Evolutionary conservation across 2,888 invertebrate species (phyloP).

Genomic region (Creontiades dilutus): DNA sequence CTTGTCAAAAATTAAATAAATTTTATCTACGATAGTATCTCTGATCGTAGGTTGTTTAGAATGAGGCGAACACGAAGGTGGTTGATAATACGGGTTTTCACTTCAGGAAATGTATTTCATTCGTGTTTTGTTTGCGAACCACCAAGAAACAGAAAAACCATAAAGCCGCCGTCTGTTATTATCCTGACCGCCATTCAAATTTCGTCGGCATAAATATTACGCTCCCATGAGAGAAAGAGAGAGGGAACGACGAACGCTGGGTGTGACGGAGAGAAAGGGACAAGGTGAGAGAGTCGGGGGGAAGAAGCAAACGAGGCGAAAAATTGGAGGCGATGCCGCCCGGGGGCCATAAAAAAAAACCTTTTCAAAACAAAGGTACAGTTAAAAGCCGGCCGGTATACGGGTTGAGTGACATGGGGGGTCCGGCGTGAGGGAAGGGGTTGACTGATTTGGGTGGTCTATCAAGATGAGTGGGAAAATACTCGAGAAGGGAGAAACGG

Average conservation of each 20-base stretch:
- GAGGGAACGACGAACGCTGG: background rate
- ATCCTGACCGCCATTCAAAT: conserved; percentile 17
- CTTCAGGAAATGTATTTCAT: background rate
- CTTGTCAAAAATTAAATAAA: too few relatives aligned
- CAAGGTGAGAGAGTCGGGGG: background rate
- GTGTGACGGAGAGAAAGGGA: background rate
- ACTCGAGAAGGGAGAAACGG: background rate
- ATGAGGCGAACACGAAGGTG: background rate
- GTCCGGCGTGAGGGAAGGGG: conserved; percentile 31
- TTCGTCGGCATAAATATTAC: conserved; percentile 13
- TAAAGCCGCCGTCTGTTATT: conserved; percentile 32
- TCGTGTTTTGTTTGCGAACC: background rate
- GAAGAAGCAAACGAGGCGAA: conserved; percentile 61
- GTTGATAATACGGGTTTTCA: background rate
- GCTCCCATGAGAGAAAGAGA: background rate
- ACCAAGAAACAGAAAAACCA: conserved; percentile 2
- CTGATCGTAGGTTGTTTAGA: too few relatives aligned
- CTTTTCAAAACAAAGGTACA: conserved; percentile 65
- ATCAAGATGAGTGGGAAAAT: conserved; percentile 44
- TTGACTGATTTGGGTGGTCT: conserved; percentile 48
- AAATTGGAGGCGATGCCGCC: conserved; percentile 57
- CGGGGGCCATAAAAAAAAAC: conserved; percentile 48
- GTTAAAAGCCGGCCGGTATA: conserved; percentile 54
- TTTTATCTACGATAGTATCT: too few relatives aligned
- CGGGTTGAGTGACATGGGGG: conserved; percentile 68